Evolutionary conservation across 2,888 invertebrate species (phyloP).

Genomic region (Crossocerus cetratus): DNA sequence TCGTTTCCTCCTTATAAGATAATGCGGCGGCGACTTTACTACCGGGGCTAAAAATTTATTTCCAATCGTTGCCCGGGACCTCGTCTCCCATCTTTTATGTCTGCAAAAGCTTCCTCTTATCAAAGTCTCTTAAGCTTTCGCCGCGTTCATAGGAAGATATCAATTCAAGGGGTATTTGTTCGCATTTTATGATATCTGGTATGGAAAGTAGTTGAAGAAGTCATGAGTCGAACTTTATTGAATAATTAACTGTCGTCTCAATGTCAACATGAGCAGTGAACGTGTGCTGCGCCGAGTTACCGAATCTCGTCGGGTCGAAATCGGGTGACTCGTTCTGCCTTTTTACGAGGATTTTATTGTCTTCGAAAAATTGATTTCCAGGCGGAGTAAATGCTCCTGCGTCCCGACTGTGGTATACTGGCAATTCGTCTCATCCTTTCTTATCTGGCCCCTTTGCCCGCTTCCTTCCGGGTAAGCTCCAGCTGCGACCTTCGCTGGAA

Average conservation of each 20-base stretch:
- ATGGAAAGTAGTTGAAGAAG: no score
- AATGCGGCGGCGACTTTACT: not conserved
- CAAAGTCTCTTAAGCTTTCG: no score
- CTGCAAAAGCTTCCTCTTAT: no score
- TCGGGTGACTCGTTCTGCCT: slow-evolving; percentile 20
- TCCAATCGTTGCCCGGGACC: not conserved
- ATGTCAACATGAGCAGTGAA: no score
- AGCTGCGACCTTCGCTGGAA: slow-evolving; percentile 1
- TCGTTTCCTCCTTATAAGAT: not conserved
- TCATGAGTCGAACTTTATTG: no score
- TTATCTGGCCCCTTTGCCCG: slow-evolving; percentile 24
- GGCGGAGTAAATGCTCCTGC: slow-evolving; percentile 25
- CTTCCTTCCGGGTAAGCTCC: slow-evolving; percentile 1
- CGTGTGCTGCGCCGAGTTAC: slow-evolving; percentile 14
- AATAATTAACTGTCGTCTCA: no score
- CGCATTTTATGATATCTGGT: no score
- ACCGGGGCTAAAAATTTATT: not conserved
- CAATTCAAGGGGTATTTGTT: no score
- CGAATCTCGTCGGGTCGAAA: slow-evolving; percentile 41
- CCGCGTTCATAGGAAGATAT: no score
- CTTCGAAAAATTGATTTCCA: slow-evolving; percentile 42
- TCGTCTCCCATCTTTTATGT: no score
- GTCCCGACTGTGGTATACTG: not conserved
- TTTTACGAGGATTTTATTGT: slow-evolving; percentile 53
- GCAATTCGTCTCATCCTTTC: slow-evolving; percentile 36